Percentiles rank a stretch among this genome's conserved stretches.
Conservation (phyloP, 2,888 invertebrate species). For the Acrobeloides nanus region DNA sequence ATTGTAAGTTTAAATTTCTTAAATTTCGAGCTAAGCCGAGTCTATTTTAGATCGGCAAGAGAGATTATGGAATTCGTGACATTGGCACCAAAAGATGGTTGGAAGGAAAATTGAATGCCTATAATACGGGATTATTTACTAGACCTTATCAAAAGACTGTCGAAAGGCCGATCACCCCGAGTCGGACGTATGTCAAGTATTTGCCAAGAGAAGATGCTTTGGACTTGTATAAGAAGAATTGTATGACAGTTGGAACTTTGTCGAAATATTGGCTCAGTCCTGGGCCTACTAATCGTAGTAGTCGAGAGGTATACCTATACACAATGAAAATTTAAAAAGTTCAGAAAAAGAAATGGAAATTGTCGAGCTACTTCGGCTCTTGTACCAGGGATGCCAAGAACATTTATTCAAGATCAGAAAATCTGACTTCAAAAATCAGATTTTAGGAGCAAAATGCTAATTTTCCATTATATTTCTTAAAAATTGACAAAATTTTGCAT, state of each 20-base stretch:
- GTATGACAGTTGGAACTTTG: conserved; percentile 51
- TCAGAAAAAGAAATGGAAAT: too few species aligned
- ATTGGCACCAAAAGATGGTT: conserved; percentile 51
- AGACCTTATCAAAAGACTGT: conserved; percentile 30
- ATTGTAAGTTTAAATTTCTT: conserved; percentile 25
- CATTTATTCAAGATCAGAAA: too few species aligned
- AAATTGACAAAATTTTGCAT: too few species aligned
- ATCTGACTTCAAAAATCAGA: too few species aligned
- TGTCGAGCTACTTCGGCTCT: too few species aligned
- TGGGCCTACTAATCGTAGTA: too few species aligned
- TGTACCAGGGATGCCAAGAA: too few species aligned
- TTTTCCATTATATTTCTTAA: too few species aligned
- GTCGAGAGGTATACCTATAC: too few species aligned
- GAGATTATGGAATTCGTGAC: conserved; percentile 38
- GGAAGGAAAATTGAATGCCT: conserved; percentile 48
- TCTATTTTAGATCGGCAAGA: background rate
- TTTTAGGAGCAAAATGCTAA: too few species aligned
- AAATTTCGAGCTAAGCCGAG: background rate
- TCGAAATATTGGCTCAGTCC: conserved; percentile 52
- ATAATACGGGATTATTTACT: conserved; percentile 47
- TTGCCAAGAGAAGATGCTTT: conserved; percentile 53
- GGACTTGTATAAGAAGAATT: conserved; percentile 52
- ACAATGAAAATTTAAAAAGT: too few species aligned
- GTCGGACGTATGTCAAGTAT: conserved; percentile 46
- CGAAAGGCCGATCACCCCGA: conserved; percentile 41